Percentiles rank a stretch among this genome's conserved stretches.
Conservation (phyloP, 2,113 vertebrate genomes). For the Perca fluviatilis region DNA sequence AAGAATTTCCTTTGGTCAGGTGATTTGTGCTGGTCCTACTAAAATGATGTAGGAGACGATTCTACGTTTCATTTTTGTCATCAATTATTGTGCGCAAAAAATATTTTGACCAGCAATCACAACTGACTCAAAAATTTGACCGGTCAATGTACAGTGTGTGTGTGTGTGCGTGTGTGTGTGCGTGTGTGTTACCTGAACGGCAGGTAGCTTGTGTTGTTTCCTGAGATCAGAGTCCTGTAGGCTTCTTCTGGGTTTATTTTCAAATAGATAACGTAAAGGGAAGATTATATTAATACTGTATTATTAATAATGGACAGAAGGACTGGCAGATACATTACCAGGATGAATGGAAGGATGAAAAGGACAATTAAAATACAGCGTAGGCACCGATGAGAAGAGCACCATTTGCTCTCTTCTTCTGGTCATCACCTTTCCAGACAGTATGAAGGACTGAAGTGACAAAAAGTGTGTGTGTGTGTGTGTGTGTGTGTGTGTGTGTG, state of each 20-base stretch:
- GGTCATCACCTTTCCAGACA: conserved; percentile 92
- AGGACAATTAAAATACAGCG: conserved; percentile 77
- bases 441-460: conserved; percentile 88
- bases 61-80: not conserved
- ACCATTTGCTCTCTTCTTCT: conserved; percentile 92
- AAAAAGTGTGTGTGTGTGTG: not conserved
- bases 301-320: not conserved
- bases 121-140: not conserved
- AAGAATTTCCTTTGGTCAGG: not conserved
- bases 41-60: not conserved
- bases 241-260: conserved; percentile 94
- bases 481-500: not conserved
- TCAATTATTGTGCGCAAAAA: not conserved
- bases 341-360: not conserved
- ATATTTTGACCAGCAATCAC: not conserved
- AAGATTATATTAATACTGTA: not conserved
- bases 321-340: not conserved
- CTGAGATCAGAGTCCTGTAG: conserved; percentile 89
- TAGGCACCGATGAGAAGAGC: conserved; percentile 93
- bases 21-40: not conserved
- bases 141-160: not conserved
- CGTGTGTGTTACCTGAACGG: conserved; percentile 89
- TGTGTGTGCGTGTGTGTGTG: conserved; percentile 9
- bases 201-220: conserved; percentile 89
- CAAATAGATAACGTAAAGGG: conserved; percentile 90